phyloP scores from a whole-genome alignment of 2,888 invertebrate genomes.

The Salticus scenicus region DNA sequence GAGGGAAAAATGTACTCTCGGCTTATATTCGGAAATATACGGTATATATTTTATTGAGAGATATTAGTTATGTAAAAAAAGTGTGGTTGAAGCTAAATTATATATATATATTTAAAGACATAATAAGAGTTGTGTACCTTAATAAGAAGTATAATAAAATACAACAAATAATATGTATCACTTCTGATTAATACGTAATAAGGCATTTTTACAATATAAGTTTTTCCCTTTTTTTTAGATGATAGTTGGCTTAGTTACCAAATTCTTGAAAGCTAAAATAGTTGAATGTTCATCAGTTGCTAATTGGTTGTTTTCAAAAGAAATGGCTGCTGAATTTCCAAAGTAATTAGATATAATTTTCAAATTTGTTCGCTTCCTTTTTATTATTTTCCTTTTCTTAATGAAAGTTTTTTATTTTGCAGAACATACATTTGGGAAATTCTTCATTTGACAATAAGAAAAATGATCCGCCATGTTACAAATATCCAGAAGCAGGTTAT shows the following conservation, averaged over 20 bases:
- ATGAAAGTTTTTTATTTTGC: conserved; percentile 61
- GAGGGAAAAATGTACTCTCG: too few relatives aligned
- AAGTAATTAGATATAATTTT: conserved; percentile 78
- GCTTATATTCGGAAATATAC: too few relatives aligned
- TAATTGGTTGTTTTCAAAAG: conserved; percentile 97
- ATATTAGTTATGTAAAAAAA: too few relatives aligned
- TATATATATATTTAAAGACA: too few relatives aligned
- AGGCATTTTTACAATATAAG: too few relatives aligned
- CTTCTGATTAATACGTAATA: too few relatives aligned
- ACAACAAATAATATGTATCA: too few relatives aligned
- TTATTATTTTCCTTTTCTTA: too few relatives aligned
- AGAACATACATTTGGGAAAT: conserved; percentile 98
- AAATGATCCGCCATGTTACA: conserved; percentile 96
- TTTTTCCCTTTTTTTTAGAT: conserved; percentile 81
- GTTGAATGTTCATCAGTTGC: conserved; percentile 98
- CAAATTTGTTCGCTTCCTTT: neutral
- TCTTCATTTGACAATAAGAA: conserved; percentile 93
- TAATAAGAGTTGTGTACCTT: too few relatives aligned
- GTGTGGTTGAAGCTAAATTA: too few relatives aligned
- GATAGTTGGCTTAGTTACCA: conserved; percentile 96
- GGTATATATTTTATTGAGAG: too few relatives aligned
- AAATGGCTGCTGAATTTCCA: conserved; percentile 93
- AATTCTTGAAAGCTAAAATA: conserved; percentile 96
- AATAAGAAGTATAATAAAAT: too few relatives aligned
- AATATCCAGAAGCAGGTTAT: conserved; percentile 85